Evolutionary conservation across 2,888 invertebrate species (phyloP), one percentile per base, ranked within the genome.

Genomic region (Lasius fuliginosus): DNA sequence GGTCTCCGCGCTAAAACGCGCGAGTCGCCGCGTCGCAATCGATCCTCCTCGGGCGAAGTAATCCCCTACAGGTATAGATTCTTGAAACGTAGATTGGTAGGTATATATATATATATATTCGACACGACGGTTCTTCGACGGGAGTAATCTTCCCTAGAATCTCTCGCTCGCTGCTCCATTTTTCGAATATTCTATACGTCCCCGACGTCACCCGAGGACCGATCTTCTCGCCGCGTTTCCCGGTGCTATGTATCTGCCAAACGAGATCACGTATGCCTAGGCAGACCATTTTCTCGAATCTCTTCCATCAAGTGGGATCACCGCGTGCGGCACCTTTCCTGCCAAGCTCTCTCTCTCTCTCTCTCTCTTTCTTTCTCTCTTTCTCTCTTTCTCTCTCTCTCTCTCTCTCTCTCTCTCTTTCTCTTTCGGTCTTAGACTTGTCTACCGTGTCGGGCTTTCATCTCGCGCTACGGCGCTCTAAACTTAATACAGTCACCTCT

Each of bases 271-370:
- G 67, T 58, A 53, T 33, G 64, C 36, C 36, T 64, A 64, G 67
- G 27, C 18, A 18, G 30, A 30, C 67, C 46, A 68, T 68, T 68
- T 68, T n/a, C 46, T 42, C 18, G 67, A 68, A 68, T 68, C 67
- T 68, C 46, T 68, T 68, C 67, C 67, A 68, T 68, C 67, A 68
- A 68, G 67, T 46, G 46, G 27, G 67, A 68, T 68, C 46, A 68
- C 67, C 3, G 27, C 3, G 27, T 40, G 36, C n/a, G n/a, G 64
- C 42, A 46, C 46, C 27, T 68, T 68, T 30, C 36, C 40, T 23
- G 65, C 65, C 18, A 30, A 64, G 64, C 49, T 53, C n/a, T 18
- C 49, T 49, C n/a, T 36, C 36, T 36, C 36, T 49, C 18, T 53
- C n/a, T 58, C 65, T n/a, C 23, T 40, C 30, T 49, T 8, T 53